phyloP scores from a whole-genome alignment of 2,888 invertebrate species.

The Synergus umbraculus region DNA sequence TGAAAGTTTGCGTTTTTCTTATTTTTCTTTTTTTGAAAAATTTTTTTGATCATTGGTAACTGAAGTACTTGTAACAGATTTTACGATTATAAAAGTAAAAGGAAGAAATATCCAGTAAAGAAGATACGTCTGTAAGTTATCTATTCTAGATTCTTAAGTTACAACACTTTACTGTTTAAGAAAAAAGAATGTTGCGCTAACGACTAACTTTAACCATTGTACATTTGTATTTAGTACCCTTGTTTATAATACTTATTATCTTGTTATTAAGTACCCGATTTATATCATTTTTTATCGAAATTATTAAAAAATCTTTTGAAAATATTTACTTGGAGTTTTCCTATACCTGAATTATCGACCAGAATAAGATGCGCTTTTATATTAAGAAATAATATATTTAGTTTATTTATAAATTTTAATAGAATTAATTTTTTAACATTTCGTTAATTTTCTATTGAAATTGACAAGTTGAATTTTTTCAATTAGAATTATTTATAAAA shows the following conservation, averaged over 20 bases:
- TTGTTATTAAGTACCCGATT: conserved; percentile 77
- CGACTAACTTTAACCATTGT: conserved; percentile 75
- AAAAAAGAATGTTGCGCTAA: conserved; percentile 71
- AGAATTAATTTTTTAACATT: too few species aligned
- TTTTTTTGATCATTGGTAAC: conserved; percentile 51
- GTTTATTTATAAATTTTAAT: not conserved
- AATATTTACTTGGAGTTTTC: conserved; percentile 62
- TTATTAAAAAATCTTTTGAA: conserved; percentile 78
- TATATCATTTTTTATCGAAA: conserved; percentile 78
- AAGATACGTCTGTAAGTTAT: conserved; percentile 71
- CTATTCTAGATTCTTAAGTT: conserved; percentile 73
- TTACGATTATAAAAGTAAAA: conserved; percentile 51
- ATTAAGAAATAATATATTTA: not conserved
- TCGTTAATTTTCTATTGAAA: too few species aligned
- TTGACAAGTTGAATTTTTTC: too few species aligned
- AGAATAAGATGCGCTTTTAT: not conserved
- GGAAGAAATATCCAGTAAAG: conserved; percentile 57
- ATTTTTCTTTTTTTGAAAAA: conserved; percentile 23
- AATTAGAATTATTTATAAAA: too few species aligned
- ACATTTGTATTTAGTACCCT: conserved; percentile 77
- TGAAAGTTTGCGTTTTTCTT: conserved; percentile 48
- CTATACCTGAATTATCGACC: conserved; percentile 39
- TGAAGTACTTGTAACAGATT: conserved; percentile 48
- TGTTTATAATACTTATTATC: conserved; percentile 78
- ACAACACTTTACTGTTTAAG: conserved; percentile 65